phyloP scores from a whole-genome alignment of 2,888 invertebrate genomes.

The Epistrophe grossulariae region DNA sequence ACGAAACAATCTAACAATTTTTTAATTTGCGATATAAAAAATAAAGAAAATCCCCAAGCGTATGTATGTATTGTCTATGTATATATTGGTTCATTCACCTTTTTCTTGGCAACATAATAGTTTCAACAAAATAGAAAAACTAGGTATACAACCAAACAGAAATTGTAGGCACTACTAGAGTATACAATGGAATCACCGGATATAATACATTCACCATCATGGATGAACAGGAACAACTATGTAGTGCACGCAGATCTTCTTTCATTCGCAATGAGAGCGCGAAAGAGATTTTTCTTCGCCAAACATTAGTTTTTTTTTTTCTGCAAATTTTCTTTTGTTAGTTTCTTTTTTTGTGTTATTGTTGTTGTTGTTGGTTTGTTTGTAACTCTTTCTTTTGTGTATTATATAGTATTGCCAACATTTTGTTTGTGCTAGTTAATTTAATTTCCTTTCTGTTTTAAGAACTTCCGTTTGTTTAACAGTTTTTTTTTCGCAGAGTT shows the following conservation, averaged over 20 bases:
- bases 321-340: conserved; percentile 32
- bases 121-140: conserved; percentile 18
- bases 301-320: conserved; percentile 27
- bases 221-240: conserved; percentile 61
- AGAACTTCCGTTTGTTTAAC: conserved; percentile 43
- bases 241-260: conserved; percentile 52
- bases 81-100: conserved; percentile 31
- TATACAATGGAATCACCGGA: conserved; percentile 47
- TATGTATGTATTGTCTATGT: not conserved
- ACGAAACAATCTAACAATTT: conserved; percentile 25
- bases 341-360: conserved; percentile 10
- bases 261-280: conserved; percentile 72
- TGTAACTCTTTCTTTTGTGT: conserved; percentile 25
- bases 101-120: conserved; percentile 24
- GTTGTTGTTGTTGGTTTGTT: not conserved
- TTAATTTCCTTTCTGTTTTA: conserved; percentile 53
- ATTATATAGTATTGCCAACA: conserved; percentile 37
- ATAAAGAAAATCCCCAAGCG: conserved; percentile 19
- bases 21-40: conserved; percentile 25
- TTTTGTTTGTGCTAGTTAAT: conserved; percentile 42
- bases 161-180: not conserved
- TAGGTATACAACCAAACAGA: not conserved
- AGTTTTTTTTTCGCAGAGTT: conserved; percentile 6
- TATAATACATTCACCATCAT: conserved; percentile 51
- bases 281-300: conserved; percentile 64